Evolutionary conservation across 1,140 invertebrate species (phyloP), one percentile per base, ranked within the genome.

Genomic region (Trichomalopsis sarcophagae): DNA sequence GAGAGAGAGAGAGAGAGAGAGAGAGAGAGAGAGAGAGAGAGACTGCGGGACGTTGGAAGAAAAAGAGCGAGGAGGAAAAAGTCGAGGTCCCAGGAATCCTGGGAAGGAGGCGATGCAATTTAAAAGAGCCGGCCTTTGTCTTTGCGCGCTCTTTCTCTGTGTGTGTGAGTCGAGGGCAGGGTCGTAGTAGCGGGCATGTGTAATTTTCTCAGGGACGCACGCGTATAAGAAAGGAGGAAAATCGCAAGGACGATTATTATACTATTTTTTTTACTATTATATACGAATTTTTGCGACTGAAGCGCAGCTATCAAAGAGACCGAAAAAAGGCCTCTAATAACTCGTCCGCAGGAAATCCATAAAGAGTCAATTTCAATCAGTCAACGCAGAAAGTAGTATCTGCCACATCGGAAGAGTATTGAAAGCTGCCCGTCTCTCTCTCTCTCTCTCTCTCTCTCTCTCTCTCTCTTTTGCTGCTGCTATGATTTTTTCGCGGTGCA

Each of bases 21-120:
- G 87, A 87, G 88, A 89, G 87, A 86, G 84, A 86, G 86, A 76
- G 47, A 66, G 84, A 40, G 77, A 68, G 79, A 87, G 79, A 81
- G 83, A 44, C 82, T 76, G 47, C 80, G 86, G 81, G 82, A 80
- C 84, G 81, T 87, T 87, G 84, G 88, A 87, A 88, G 88, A 87
- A 88, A 86, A 83, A 47, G 69, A 30, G 40, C 68, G 84, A 78
- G 73, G 55, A 55, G 44, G 71, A 23, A 17, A 47, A 40, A 27
- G 44, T 55, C 73, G 27, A 62, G 55, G n/a, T 55, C 23, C 82
- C 71, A 81, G 81, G 78, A 44, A 80, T 74, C 69, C 66, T 73
- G 86, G 76, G 82, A 87, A 82, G 83, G 81, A 81, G 84, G 30
- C 47, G 71, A 79, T 79, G 84, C 47, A 84, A 84, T 84, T 84